Percentiles rank a stretch among this genome's conserved stretches.
phyloP scores from a whole-genome alignment of 2,888 invertebrate species.

The Cheilosia soror region DNA sequence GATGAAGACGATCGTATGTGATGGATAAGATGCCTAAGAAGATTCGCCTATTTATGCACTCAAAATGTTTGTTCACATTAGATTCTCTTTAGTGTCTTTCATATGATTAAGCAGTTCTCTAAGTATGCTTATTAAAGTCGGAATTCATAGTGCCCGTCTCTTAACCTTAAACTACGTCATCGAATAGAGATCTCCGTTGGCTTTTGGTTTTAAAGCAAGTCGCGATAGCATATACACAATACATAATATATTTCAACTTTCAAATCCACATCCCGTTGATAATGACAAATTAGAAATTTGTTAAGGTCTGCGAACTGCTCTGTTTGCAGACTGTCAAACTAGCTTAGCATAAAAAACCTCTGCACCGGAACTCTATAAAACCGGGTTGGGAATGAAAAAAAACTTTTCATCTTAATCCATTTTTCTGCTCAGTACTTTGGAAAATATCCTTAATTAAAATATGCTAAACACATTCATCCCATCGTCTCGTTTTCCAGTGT shows the following conservation, averaged over 20 bases:
- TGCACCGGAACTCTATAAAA: conserved; percentile 19
- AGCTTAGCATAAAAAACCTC: background rate
- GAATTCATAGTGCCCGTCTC: too few species aligned
- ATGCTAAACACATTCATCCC: conserved; percentile 69
- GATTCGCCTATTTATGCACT: too few species aligned
- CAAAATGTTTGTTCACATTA: too few species aligned
- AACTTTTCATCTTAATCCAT: conserved; percentile 68
- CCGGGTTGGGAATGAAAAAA: background rate
- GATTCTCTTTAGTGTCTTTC: too few species aligned
- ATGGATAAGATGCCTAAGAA: too few species aligned
- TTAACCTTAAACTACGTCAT: too few species aligned
- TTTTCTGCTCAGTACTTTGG: conserved; percentile 73
- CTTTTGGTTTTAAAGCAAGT: too few species aligned
- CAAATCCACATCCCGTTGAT: background rate
- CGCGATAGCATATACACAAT: background rate
- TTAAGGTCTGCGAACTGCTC: conserved; percentile 9
- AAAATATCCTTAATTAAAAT: conserved; percentile 75
- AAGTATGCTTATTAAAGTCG: too few species aligned
- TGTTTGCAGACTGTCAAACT: conserved; percentile 5
- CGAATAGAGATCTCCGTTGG: too few species aligned
- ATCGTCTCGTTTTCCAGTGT: conserved; percentile 62
- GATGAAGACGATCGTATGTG: too few species aligned
- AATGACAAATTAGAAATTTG: background rate
- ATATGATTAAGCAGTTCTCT: too few species aligned
- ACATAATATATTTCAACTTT: background rate